Conservation (phyloP, 2,113 vertebrate genomes). For the Centrocercus urophasianus region DNA sequence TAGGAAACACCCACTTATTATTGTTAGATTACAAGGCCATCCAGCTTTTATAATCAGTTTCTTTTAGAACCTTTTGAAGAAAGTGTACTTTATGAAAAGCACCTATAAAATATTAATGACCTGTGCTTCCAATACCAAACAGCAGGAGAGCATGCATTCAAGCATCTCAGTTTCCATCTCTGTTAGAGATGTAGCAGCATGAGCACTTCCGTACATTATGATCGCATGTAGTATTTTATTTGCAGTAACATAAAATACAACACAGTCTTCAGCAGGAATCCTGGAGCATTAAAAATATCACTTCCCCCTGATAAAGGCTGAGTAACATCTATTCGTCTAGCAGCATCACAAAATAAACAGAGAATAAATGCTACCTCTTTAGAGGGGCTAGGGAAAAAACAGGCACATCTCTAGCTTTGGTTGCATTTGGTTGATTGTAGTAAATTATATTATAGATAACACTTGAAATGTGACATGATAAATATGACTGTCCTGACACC, state of each 20-base stretch:
- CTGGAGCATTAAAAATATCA: background rate
- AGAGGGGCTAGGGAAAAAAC: rapidly evolving
- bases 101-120: slow-evolving; percentile 63
- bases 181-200: background rate
- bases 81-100: slow-evolving; percentile 42
- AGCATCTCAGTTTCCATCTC: slow-evolving; percentile 10
- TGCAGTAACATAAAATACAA: background rate
- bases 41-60: slow-evolving; percentile 52
- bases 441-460: background rate
- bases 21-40: slow-evolving; percentile 49
- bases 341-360: background rate
- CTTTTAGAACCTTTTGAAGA: slow-evolving; percentile 62
- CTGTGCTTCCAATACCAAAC: background rate
- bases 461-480: background rate
- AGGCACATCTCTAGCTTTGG: background rate
- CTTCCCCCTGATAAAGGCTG: background rate
- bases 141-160: slow-evolving; percentile 9
- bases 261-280: background rate
- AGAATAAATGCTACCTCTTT: background rate
- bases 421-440: background rate
- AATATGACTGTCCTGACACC: background rate
- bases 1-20: slow-evolving; percentile 61
- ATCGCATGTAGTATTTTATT: background rate
- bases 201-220: background rate
- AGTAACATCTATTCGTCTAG: background rate